These are phyloP conservation scores for Aspidiotus destructor DNA, from an alignment of 2,888 invertebrate genomes.

Conservation along the genomic window DNA sequence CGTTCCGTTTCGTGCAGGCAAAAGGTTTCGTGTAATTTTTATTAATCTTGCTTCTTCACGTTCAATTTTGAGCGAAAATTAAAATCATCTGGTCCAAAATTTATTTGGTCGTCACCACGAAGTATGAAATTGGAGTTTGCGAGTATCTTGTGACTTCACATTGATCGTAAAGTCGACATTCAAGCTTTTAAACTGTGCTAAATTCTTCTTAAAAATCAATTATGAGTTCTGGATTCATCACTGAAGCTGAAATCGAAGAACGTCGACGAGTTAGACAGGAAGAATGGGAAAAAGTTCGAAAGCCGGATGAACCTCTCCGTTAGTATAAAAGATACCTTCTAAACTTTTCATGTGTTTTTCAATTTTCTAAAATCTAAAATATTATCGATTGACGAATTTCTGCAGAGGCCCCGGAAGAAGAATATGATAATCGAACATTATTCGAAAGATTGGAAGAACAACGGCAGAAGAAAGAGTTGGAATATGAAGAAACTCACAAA, in stretches of 20 bases:
- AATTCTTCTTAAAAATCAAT: slow-evolving; percentile 32
- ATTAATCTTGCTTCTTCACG: too few species aligned
- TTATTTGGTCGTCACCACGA: too few species aligned
- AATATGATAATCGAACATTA: slow-evolving; percentile 72
- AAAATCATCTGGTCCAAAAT: too few species aligned
- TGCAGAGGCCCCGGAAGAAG: slow-evolving; percentile 79
- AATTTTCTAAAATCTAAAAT: not conserved
- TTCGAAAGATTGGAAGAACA: slow-evolving; percentile 89
- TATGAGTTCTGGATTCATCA: slow-evolving; percentile 88
- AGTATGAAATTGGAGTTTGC: too few species aligned
- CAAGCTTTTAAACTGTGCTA: too few species aligned
- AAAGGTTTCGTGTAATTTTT: too few species aligned
- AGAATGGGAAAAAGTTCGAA: slow-evolving; percentile 93
- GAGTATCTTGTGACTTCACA: too few species aligned
- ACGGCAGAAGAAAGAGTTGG: slow-evolving; percentile 78
- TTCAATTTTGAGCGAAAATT: too few species aligned
- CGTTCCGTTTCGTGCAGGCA: too few species aligned
- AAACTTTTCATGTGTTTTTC: not conserved
- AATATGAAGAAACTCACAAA: slow-evolving; percentile 90
- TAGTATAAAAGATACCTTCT: slow-evolving; percentile 36
- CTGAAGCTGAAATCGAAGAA: slow-evolving; percentile 76
- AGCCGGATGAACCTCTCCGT: slow-evolving; percentile 84
- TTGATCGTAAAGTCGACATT: too few species aligned
- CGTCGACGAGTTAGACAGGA: slow-evolving; percentile 72
- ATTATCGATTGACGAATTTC: slow-evolving; percentile 29